A percentile compares a stretch with the other conserved stretches of the same genome.
phyloP scores from a whole-genome alignment of 2,113 vertebrate genomes.

The Epinephelus moara region DNA sequence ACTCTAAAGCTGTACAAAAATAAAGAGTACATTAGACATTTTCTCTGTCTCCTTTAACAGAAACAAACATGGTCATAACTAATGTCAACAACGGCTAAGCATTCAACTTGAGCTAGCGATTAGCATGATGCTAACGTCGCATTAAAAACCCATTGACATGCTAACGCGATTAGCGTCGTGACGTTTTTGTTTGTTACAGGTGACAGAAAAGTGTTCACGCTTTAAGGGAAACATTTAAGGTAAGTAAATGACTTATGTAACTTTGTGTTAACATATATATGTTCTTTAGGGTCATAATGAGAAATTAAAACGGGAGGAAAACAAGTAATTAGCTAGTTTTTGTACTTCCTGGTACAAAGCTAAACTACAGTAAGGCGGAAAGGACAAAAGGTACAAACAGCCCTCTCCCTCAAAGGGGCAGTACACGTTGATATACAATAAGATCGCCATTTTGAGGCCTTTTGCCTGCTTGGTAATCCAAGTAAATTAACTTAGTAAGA shows the following conservation, averaged over 20 bases:
- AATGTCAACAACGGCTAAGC: not conserved
- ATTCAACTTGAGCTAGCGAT: not conserved
- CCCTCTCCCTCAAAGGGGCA: not conserved
- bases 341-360: not conserved
- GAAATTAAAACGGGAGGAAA: too few relatives aligned
- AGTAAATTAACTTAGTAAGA: too few relatives aligned
- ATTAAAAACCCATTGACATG: not conserved
- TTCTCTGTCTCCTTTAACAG: too few relatives aligned
- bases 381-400: not conserved
- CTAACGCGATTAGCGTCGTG: not conserved
- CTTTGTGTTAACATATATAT: not conserved
- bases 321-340: not conserved
- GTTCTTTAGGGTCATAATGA: not conserved
- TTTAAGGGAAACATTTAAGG: not conserved
- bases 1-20: not conserved
- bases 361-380: not conserved
- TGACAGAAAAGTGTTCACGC: not conserved
- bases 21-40: not conserved
- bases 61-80: not conserved
- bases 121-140: not conserved
- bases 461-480: too few relatives aligned
- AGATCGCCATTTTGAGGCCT: too few relatives aligned
- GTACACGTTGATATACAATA: not conserved
- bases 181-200: not conserved
- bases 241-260: not conserved